Evolutionary conservation across 2,113 vertebrate genomes (phyloP), one percentile per base, ranked within the genome.

Genomic region (Corydoras maculifer): DNA sequence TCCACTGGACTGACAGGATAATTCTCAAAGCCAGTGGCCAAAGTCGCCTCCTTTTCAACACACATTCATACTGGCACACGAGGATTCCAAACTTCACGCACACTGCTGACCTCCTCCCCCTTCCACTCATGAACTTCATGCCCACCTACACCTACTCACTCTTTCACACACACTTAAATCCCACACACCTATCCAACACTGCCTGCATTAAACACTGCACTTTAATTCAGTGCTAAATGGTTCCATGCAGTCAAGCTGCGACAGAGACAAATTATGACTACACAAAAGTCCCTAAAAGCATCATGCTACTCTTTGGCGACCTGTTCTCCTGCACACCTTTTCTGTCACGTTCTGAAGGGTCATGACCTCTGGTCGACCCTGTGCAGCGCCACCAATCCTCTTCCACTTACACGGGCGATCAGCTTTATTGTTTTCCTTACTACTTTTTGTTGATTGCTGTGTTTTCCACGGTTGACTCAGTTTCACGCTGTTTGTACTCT

Each of bases 161-260:
- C 78, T 85, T 86, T 86, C 76, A 86, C 67, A 75, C 49, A 64
- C 65, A 61, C 60, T 75, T 75, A 68, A 72, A 58, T 43, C 49
- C 6, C 14, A 69, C 68, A 75, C 78, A 80, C 69, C 65, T 69
- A 69, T 25, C 69, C 35, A 57, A 80, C 65, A 69, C 75, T 66
- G 75, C 66, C 55, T 50, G 31, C 53, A 58, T 67, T 58, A 25
- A 50, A 72, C 32, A 61, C 61, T 55, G 60, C 43, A 69, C 69
- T 77, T 74, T 61, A 74, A 32, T 62, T 55, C 14, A 48, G 72
- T 62, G 62, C 77, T 81, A 88, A 87, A 88, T 83, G 82, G 86
- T 83, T 88, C 82, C 80, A 81, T 82, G 85, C 84, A 83, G 87
- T 83, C 83, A 84, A 82, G n/a, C 75, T 87, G 85, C 84, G 86